Conservation (phyloP, 1,140 invertebrate species). For the Drosophila trapezifrons region DNA sequence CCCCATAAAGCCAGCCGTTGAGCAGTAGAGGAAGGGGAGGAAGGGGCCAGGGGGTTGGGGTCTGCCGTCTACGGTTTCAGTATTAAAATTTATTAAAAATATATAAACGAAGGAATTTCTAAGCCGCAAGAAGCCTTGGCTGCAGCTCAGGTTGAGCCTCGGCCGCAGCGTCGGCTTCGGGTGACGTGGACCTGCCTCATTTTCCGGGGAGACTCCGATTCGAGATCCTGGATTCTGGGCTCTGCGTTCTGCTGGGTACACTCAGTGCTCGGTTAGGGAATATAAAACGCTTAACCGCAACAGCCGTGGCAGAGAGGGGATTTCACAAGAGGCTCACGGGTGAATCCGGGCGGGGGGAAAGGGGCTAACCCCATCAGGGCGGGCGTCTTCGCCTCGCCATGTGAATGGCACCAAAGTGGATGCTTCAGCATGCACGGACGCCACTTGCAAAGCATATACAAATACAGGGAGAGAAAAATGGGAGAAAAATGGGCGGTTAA, state of each 20-base stretch:
- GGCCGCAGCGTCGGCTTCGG: conserved; percentile 2
- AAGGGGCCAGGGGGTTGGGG: no score
- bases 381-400: conserved; percentile 48
- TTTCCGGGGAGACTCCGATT: conserved; percentile 1
- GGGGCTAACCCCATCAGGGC: conserved; percentile 32
- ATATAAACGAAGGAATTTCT: conserved; percentile 69
- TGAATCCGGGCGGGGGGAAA: not conserved
- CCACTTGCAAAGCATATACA: conserved; percentile 57
- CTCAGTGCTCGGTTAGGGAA: conserved; percentile 45
- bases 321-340: not conserved
- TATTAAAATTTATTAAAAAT: conserved; percentile 82
- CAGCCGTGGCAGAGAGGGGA: conserved; percentile 12
- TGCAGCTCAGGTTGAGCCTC: conserved; percentile 32
- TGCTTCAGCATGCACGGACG: conserved; percentile 80
- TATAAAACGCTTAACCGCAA: conserved; percentile 70
- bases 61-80: conserved; percentile 70
- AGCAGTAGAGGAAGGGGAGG: not conserved
- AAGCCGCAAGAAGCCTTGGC: conserved; percentile 57
- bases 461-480: not conserved
- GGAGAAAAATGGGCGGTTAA: no score
- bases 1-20: conserved; percentile 51
- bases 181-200: conserved; percentile 28
- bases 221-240: conserved; percentile 23
- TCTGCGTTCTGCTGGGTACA: conserved; percentile 13
- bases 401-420: conserved; percentile 79